phyloP scores from a whole-genome alignment of 2,113 vertebrate genomes.

The Struthidea cinerea region DNA sequence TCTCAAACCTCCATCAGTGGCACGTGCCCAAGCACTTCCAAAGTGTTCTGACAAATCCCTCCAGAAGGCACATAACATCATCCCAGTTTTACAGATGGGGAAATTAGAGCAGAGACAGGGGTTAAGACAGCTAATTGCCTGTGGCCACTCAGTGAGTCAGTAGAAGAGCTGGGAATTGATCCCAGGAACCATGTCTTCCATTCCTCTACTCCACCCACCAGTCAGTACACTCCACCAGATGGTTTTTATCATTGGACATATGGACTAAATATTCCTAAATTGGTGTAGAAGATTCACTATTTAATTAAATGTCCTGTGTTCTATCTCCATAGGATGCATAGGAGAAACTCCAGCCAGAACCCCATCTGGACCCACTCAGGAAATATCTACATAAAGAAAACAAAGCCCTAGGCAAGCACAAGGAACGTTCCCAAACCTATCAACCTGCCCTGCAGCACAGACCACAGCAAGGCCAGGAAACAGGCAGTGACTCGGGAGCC shows the following conservation, averaged over 20 bases:
- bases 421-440: neutral
- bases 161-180: slow-evolving; percentile 50
- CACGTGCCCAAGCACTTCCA: neutral
- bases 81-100: slow-evolving; percentile 38
- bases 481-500: neutral
- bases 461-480: neutral
- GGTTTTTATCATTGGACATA: slow-evolving; percentile 58
- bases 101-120: slow-evolving; percentile 46
- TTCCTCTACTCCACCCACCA: slow-evolving; percentile 47
- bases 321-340: neutral
- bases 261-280: slow-evolving; percentile 51
- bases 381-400: neutral
- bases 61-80: slow-evolving; percentile 35
- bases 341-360: slow-evolving; percentile 19
- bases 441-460: neutral
- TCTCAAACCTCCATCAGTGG: neutral
- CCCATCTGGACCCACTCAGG: slow-evolving; percentile 9
- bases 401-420: neutral
- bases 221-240: slow-evolving; percentile 34
- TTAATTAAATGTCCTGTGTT: slow-evolving; percentile 42
- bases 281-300: slow-evolving; percentile 17
- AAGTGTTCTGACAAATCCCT: slow-evolving; percentile 9
- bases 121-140: slow-evolving; percentile 50
- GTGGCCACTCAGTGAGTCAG: slow-evolving; percentile 28
- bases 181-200: slow-evolving; percentile 35